phyloP scores from a whole-genome alignment of 2,797 vertebrate species.

The Cetoscarus ocellatus region DNA sequence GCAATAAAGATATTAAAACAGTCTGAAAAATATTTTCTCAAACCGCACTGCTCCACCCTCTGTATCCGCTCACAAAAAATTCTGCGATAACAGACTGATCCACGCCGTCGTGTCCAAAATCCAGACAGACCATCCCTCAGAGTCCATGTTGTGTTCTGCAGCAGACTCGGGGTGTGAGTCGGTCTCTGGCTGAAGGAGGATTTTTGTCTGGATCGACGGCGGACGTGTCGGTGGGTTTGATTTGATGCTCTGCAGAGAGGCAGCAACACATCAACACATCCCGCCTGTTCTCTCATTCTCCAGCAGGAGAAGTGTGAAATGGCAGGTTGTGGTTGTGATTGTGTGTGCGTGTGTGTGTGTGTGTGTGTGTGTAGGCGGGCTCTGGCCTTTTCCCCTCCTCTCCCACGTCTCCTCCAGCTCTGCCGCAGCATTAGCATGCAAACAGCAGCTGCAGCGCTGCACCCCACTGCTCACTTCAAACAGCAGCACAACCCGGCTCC shows the following conservation, averaged over 20 bases:
- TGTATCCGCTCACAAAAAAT: no score
- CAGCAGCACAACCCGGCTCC: conserved; percentile 65
- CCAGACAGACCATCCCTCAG: background rate
- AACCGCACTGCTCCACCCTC: background rate
- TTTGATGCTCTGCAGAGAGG: conserved; percentile 45
- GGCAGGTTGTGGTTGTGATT: conserved; percentile 61
- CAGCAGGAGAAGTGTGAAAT: conserved; percentile 68
- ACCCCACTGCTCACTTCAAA: conserved; percentile 78
- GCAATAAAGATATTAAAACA: no score
- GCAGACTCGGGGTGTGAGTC: conserved; percentile 1
- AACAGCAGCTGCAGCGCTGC: conserved; percentile 78
- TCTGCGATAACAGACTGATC: background rate
- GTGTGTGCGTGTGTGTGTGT: conserved; percentile 67
- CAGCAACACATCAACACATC: conserved; percentile 57
- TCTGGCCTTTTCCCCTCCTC: conserved; percentile 85
- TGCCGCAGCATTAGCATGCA: conserved; percentile 85
- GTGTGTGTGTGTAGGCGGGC: conserved; percentile 75
- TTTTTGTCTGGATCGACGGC: conserved; percentile 22
- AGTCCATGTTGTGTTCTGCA: conserved; percentile 6
- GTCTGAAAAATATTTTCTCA: no score
- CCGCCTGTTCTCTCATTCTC: conserved; percentile 49
- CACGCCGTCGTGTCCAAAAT: background rate
- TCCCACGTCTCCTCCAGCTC: conserved; percentile 83
- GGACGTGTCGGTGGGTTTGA: conserved; percentile 38
- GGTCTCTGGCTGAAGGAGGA: background rate